A percentile compares a stretch with the other conserved stretches of the same genome.
phyloP scores from a whole-genome alignment of 2,888 invertebrate species.

The Hypsopygia costalis region DNA sequence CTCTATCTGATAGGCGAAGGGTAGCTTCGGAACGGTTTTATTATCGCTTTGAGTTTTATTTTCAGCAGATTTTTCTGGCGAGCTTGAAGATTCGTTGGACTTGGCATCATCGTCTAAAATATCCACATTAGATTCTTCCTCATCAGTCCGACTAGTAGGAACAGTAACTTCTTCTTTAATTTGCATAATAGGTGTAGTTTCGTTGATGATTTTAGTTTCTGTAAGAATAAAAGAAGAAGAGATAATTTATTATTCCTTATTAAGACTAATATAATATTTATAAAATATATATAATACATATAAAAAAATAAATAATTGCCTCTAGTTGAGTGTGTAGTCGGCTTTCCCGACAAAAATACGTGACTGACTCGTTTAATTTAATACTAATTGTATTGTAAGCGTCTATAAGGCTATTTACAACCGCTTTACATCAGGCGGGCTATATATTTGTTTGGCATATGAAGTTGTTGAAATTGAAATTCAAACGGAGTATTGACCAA shows the following conservation, averaged over 20 bases:
- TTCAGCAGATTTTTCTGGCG: constrained; percentile 31
- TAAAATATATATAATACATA: not conserved
- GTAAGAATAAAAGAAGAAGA: constrained; percentile 22
- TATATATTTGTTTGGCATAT: no score
- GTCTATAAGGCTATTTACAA: no score
- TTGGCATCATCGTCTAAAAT: constrained; percentile 32
- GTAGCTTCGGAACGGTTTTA: constrained; percentile 29
- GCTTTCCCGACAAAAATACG: no score
- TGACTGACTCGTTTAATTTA: no score
- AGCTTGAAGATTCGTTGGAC: constrained; percentile 32
- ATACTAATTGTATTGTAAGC: no score
- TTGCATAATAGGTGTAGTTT: constrained; percentile 21
- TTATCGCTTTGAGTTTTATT: constrained; percentile 23
- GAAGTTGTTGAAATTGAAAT: no score
- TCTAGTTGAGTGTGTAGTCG: no score
- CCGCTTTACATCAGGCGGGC: no score
- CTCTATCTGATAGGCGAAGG: constrained; percentile 57
- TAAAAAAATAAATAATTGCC: not conserved
- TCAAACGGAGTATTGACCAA: no score
- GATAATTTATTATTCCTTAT: not conserved
- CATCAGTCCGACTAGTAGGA: constrained; percentile 20
- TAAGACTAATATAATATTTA: no score
- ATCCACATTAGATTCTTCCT: constrained; percentile 25
- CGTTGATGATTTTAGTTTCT: constrained; percentile 33
- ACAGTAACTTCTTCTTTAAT: constrained; percentile 16